phyloP scores from a whole-genome alignment of 2,113 vertebrate genomes.

The Atrichornis clamosus region DNA sequence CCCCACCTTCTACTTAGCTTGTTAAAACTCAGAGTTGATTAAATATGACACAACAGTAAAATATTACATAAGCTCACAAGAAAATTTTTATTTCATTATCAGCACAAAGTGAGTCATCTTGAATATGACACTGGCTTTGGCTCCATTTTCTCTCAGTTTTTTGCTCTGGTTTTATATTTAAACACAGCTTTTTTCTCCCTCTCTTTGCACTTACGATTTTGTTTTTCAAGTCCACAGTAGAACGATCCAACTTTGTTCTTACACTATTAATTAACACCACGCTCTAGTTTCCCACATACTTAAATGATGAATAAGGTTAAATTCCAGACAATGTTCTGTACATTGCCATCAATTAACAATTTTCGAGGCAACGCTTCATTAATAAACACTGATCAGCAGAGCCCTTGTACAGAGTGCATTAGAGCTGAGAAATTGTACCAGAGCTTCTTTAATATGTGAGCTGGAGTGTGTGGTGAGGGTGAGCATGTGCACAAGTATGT shows the following conservation, averaged over 20 bases:
- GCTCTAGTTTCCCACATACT: slow-evolving; percentile 71
- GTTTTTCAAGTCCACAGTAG: slow-evolving; percentile 34
- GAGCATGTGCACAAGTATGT: background rate
- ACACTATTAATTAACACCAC: slow-evolving; percentile 77
- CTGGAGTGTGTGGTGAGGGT: slow-evolving; percentile 1
- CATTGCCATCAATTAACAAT: slow-evolving; percentile 81
- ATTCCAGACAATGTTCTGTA: slow-evolving; percentile 75
- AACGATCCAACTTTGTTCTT: slow-evolving; percentile 70
- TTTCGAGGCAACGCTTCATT: slow-evolving; percentile 73
- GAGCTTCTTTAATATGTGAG: slow-evolving; percentile 14
- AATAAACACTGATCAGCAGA: slow-evolving; percentile 76
- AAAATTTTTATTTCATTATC: slow-evolving; percentile 68
- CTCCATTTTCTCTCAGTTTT: slow-evolving; percentile 51
- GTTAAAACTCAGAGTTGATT: slow-evolving; percentile 59
- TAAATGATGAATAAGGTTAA: slow-evolving; percentile 82
- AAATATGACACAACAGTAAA: slow-evolving; percentile 66
- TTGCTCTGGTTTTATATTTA: slow-evolving; percentile 53
- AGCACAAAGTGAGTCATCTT: slow-evolving; percentile 72
- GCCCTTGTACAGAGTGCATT: slow-evolving; percentile 37
- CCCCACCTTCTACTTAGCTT: background rate
- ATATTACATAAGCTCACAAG: slow-evolving; percentile 49
- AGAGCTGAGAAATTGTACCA: slow-evolving; percentile 49
- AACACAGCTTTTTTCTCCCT: slow-evolving; percentile 40
- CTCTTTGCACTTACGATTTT: slow-evolving; percentile 8
- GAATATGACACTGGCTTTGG: slow-evolving; percentile 62